Evolutionary conservation across 1,140 invertebrate genomes (phyloP), one percentile per base, ranked within the genome.

Genomic region (Colletes latitarsis): DNA sequence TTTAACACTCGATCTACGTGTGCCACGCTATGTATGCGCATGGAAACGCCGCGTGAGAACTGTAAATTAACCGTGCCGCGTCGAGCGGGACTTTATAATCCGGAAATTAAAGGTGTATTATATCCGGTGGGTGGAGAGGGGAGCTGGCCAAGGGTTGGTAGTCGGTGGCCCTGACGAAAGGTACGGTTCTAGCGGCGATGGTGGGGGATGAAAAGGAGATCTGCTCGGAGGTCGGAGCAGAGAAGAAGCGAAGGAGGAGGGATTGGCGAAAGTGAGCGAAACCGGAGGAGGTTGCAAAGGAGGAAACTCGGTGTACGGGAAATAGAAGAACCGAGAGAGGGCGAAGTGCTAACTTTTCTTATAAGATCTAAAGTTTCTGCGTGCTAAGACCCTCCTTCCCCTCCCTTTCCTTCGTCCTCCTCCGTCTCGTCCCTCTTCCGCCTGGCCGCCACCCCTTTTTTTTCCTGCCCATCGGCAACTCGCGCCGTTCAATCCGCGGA

Each of bases 51-150:
- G 49, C 88, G 87, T 90, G 88, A 89, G 87, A 88, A 89, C 82
- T 84, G 86, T 89, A 90, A 92, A 92, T 92, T 91, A 92, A 89
- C 85, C 84, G 84, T 82, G 75, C 82, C 88, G 77, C 86, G 89
- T 89, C 90, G 87, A 90, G 88, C 88, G 84, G 85, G 88, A 91
- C 89, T 92, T 93, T 91, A 92, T 92, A 92, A 92, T 92, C 89
- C 91, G 91, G 91, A 93, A 92, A 92, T 93, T 92, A 93, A 93
- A 92, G 86, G 89, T 91, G 88, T 90, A 91, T 92, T 92, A 92
- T 92, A 92, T 92, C 89, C 89, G 90, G 86, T 30, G 58, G 82
- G 41, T 78, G 77, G 60, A 67, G 82, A 39, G 52, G 63, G 63
- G 30, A 57, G 63, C 58, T 58, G 84, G 30, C 30, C 30, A 30